Evolutionary conservation across 2,797 vertebrate species (phyloP).

Genomic region (Fundulus diaphanus): DNA sequence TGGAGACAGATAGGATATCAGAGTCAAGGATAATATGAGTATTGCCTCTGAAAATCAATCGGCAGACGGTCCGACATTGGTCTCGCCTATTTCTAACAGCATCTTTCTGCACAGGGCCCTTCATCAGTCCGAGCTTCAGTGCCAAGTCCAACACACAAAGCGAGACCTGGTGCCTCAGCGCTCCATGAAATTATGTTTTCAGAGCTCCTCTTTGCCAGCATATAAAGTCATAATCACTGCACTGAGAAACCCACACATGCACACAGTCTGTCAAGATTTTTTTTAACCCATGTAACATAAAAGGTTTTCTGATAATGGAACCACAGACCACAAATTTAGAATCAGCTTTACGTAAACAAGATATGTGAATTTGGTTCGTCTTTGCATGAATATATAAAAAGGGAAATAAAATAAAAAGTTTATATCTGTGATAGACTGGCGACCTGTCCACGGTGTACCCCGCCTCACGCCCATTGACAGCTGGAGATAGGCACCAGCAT

Average conservation of each 20-base stretch:
- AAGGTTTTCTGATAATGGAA: not conserved
- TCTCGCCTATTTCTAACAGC: constrained; percentile 67
- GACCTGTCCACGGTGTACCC: too few species aligned
- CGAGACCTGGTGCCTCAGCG: constrained; percentile 22
- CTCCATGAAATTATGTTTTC: constrained; percentile 17
- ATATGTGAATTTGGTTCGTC: too few species aligned
- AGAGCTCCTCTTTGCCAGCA: not conserved
- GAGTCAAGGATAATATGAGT: constrained; percentile 73
- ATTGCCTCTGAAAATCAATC: constrained; percentile 78
- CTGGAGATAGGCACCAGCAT: too few species aligned
- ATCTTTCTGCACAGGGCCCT: constrained; percentile 45
- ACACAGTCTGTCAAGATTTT: not conserved
- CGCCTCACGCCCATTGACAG: too few species aligned
- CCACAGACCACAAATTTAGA: not conserved
- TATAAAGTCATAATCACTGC: constrained; percentile 11
- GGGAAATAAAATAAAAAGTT: too few species aligned
- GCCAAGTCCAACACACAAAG: constrained; percentile 37
- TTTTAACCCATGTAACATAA: not conserved
- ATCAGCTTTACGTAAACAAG: too few species aligned
- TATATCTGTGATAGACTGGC: too few species aligned
- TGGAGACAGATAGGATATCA: constrained; percentile 76
- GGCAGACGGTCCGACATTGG: constrained; percentile 55
- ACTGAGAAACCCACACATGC: not conserved
- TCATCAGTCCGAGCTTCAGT: constrained; percentile 46
- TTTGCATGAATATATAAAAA: too few species aligned